A percentile compares a stretch with the other conserved stretches of the same genome.
phyloP scores from a whole-genome alignment of 2,113 vertebrate genomes.

The Lagopus leucura region DNA sequence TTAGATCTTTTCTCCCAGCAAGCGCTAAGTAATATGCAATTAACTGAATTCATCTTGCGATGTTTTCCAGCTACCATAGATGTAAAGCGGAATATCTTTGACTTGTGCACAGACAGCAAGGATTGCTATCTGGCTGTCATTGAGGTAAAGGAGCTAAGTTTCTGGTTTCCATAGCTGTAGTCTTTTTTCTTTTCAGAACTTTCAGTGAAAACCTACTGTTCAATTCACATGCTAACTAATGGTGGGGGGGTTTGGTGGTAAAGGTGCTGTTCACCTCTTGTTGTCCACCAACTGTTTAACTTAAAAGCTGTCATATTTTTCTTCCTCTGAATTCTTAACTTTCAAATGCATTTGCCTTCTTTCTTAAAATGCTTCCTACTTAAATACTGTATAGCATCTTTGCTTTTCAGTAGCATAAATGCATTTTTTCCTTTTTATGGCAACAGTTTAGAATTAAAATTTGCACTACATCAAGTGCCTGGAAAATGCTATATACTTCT shows the following conservation, averaged over 20 bases:
- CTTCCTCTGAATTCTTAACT: neutral
- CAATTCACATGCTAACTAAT: neutral
- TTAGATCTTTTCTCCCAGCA: neutral
- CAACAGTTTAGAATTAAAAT: neutral
- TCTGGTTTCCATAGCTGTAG: neutral
- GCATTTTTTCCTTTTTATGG: neutral
- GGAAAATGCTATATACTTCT: accelerated
- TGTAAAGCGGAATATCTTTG: conserved; percentile 98
- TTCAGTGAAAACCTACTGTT: neutral
- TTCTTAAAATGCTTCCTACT: neutral
- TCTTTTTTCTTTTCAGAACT: neutral
- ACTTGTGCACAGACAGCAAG: conserved; percentile 98
- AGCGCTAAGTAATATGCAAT: neutral
- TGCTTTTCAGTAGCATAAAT: neutral
- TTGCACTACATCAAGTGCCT: neutral
- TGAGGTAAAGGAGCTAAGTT: conserved; percentile 82
- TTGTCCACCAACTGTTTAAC: neutral
- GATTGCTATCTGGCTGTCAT: conserved; percentile 99
- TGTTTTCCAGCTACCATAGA: conserved; percentile 93
- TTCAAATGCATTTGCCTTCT: neutral
- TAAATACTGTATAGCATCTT: neutral
- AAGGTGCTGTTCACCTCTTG: neutral
- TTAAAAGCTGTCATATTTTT: neutral
- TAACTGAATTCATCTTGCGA: conserved; percentile 4
- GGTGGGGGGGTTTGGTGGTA: neutral